phyloP scores from a whole-genome alignment of 2,113 vertebrate species.

The Paramormyrops kingsleyae region DNA sequence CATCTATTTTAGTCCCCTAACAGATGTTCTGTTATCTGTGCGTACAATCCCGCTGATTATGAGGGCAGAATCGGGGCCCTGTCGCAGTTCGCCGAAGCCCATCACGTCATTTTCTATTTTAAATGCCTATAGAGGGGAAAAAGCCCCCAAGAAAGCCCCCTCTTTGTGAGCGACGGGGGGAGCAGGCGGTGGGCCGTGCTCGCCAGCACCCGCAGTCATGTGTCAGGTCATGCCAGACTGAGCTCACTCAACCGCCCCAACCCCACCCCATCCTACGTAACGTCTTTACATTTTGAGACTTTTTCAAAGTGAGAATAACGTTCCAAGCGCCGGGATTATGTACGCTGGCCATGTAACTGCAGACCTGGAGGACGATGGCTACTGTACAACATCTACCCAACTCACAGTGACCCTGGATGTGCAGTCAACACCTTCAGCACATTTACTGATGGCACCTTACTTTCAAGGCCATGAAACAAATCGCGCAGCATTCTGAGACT shows the following conservation, averaged over 20 bases:
- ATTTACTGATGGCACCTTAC: background rate
- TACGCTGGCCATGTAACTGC: background rate
- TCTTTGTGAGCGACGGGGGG: slow-evolving; percentile 17
- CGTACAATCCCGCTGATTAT: slow-evolving; percentile 37
- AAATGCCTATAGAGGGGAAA: background rate
- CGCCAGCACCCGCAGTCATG: background rate
- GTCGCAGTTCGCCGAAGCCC: background rate
- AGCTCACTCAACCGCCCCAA: background rate
- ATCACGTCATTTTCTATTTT: slow-evolving; percentile 27
- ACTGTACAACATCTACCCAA: background rate
- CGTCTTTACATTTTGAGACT: background rate
- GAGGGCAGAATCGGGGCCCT: slow-evolving; percentile 18
- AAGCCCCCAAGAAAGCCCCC: slow-evolving; percentile 22
- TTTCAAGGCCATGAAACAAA: background rate
- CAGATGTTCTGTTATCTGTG: slow-evolving; percentile 37
- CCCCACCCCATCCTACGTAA: background rate
- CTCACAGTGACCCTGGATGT: background rate
- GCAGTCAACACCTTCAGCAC: background rate
- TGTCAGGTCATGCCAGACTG: slow-evolving; percentile 14
- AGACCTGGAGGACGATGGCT: background rate
- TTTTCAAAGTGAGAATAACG: background rate
- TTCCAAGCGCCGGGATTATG: background rate
- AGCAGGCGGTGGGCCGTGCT: background rate
- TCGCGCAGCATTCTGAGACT: background rate
- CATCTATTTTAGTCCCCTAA: slow-evolving; percentile 32